Base-by-base conservation (phyloP, 2,888 invertebrate species). In the Nomada ruficornis region DNA sequence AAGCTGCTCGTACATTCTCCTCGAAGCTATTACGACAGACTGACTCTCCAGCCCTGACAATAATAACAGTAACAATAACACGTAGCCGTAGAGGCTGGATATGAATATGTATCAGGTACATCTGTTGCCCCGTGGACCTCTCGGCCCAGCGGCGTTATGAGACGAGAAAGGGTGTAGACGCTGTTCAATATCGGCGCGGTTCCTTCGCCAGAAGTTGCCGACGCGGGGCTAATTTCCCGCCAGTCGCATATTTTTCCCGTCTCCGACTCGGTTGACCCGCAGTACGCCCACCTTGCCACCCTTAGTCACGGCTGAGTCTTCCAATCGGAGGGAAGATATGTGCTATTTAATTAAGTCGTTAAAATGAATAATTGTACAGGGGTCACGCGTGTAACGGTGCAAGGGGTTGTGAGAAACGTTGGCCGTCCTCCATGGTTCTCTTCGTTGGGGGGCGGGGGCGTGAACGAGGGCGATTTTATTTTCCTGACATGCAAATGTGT, bases 31-130 rank as follows among this genome's bases (percentile, higher is more conserved):
- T 84, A 80, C 74, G 55, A 36, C 64, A 29, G 63, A 59, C 77
- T 76, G 80, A 54, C 77, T 77, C 82, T 76, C 26, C 36, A 36
- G 15, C 26, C 67, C 70, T 65, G 82, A 79, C 77, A 89, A 88
- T 88, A 88, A 84, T 80, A 88, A 88, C 84, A 83, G 86, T 87
- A 88, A 87, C 86, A 75, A 81, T 88, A 89, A 88, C 81, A 74
- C 76, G 78, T 62, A 79, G 70, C 75, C 73, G 77, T 57, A 67
- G 63, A 80, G 71, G 23, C 29, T 71, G 72, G 82, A 87, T 90
- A 91, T 91, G 91, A 91, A 91, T 91, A 91, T 91, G 90, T 89
- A 91, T 90, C 87, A 89, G 84, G 83, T 90, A 91, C 91, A 91
- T 91, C 91, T 91, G 91, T 88, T 86, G 89, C 89, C 88, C 85